phyloP scores from a whole-genome alignment of 1,140 invertebrate genomes.

The Cyphomyrmex costatus region DNA sequence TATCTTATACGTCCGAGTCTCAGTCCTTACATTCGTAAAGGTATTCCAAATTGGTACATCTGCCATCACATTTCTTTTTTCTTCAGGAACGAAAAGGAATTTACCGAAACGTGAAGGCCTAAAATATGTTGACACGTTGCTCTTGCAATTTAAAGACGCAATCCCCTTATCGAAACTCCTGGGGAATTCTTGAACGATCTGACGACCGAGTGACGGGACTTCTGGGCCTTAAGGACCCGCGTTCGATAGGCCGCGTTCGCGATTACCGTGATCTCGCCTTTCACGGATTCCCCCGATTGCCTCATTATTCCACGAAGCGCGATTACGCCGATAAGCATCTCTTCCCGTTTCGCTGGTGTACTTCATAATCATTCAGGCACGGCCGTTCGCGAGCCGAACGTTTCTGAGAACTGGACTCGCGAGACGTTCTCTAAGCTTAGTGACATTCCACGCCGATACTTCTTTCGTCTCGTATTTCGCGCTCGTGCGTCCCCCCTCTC shows the following conservation, averaged over 20 bases:
- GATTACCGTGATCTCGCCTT: constrained; percentile 42
- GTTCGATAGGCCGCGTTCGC: constrained; percentile 13
- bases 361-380: constrained; percentile 84
- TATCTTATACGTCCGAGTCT: background rate
- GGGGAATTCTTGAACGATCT: constrained; percentile 6
- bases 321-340: constrained; percentile 84
- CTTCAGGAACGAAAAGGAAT: background rate
- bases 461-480: constrained; percentile 83
- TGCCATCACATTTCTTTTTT: background rate
- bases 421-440: constrained; percentile 82
- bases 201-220: background rate
- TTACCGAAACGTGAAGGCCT: background rate
- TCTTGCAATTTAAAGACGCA: constrained; percentile 9
- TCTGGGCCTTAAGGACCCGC: constrained; percentile 6
- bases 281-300: constrained; percentile 70
- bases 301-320: constrained; percentile 82
- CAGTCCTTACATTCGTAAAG: background rate
- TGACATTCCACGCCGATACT: constrained; percentile 84
- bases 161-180: constrained; percentile 18
- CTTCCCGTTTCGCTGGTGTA: constrained; percentile 78
- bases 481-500: constrained; percentile 53
- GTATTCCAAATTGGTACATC: constrained; percentile 1
- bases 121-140: constrained; percentile 13
- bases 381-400: constrained; percentile 79
- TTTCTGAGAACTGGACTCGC: constrained; percentile 83